Evolutionary conservation across 2,888 invertebrate genomes (phyloP).

Genomic region (Dimorphilus gyrociliatus): DNA sequence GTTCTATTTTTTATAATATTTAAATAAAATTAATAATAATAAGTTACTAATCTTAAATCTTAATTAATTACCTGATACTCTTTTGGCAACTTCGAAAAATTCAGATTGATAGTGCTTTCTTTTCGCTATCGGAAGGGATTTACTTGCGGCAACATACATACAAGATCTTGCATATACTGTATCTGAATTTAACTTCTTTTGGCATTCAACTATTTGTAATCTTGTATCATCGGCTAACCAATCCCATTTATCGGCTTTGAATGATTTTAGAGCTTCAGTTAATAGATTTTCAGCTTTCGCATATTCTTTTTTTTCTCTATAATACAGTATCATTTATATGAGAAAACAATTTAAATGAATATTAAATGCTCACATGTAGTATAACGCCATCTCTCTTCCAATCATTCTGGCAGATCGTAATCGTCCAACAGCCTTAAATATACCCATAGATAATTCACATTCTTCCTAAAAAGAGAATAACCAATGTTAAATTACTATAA

Average conservation of each 20-base stretch:
- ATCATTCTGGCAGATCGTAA: constrained; percentile 68
- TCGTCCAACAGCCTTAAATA: constrained; percentile 78
- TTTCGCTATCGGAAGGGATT: constrained; percentile 55
- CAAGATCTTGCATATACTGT: constrained; percentile 53
- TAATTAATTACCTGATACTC: too few relatives aligned
- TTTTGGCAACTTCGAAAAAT: constrained; percentile 38
- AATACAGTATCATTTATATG: too few relatives aligned
- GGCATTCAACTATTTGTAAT: constrained; percentile 65
- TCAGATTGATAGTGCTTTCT: constrained; percentile 64
- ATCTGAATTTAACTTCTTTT: constrained; percentile 44
- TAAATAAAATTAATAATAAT: too few relatives aligned
- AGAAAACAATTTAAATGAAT: too few relatives aligned
- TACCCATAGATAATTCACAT: constrained; percentile 84
- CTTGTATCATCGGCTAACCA: constrained; percentile 54
- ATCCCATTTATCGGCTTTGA: constrained; percentile 72
- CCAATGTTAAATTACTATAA: too few relatives aligned
- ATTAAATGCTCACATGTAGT: constrained; percentile 73
- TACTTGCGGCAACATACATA: constrained; percentile 59
- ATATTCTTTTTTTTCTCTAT: constrained; percentile 41
- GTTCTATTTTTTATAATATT: too few relatives aligned
- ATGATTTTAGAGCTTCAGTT: constrained; percentile 65
- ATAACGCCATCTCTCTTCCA: constrained; percentile 71
- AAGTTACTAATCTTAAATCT: too few relatives aligned
- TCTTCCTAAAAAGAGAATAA: constrained; percentile 55
- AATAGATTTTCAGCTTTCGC: constrained; percentile 77